Base-by-base conservation (phyloP, 1,140 invertebrate species). In the Gonioctena quinquepunctata region DNA sequence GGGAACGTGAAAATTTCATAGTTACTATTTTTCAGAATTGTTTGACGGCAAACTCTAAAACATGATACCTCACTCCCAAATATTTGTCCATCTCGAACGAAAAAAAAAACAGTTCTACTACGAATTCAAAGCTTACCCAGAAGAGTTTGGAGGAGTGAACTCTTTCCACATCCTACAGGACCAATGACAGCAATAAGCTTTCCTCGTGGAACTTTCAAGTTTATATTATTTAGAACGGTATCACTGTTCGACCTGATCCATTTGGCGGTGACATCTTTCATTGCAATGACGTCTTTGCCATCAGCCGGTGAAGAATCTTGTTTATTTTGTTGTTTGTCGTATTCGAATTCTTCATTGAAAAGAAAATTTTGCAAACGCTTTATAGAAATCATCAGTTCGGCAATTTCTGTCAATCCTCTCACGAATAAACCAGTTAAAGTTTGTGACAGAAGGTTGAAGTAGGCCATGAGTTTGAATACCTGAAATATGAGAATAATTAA, bases 381-480 rank as follows among this genome's bases (percentile, higher is more conserved):
- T 5, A 70, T 28, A 5, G 69, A 65, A 23, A 50, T 33, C 6
- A 64, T 16, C 5, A 57, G 23, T 59, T 66, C 63, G 8, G 62
- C 25, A 21, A 88, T 79, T 71, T 87, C 89, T 0, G 89, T 87
- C 26, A 92, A 85, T 4, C 89, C 91, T n/a, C 89, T 85, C 0
- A 91, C 90, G 72, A 92, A 91, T 84, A 91, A 88, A 13, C 89
- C 84, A 0, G 89, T 88, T 85, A 92, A 87, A 7, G 87, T 87
- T 6, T 88, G 83, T 0, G 89, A 83, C 1, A 92, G 76, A 3
- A 88, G 85, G 70, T 88, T 88, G 78, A 89, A 90, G 62, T 90
- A 89, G 0, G 88, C 85, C 18, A 88, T 85, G 13, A 90, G 85
- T 0, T 92, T 89, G 75, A 92, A 92, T 0, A 86, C 83, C 83